Conservation (phyloP, 2,888 invertebrate genomes). For the Drosophila koepferae region DNA sequence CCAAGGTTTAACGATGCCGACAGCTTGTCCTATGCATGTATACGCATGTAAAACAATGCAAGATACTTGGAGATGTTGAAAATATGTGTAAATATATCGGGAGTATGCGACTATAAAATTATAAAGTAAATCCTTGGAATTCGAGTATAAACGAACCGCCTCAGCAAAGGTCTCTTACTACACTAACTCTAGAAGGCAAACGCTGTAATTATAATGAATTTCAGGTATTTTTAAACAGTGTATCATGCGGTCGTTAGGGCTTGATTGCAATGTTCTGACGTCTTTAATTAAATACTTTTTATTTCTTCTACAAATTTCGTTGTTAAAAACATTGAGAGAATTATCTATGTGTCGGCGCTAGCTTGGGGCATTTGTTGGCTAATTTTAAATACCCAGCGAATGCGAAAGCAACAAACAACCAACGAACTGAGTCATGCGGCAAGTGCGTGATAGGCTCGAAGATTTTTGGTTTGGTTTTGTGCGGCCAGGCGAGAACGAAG, state of each 20-base stretch:
- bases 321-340: not conserved
- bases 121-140: not conserved
- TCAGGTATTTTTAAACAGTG: not conserved
- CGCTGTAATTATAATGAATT: too few species aligned
- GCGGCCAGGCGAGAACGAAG: constrained; percentile 15
- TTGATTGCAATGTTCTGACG: not conserved
- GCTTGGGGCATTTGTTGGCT: constrained; percentile 39
- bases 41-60: not conserved
- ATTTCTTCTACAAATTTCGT: not conserved
- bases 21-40: not conserved
- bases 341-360: constrained; percentile 4
- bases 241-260: not conserved
- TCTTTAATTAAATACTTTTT: not conserved
- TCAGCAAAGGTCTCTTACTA: not conserved
- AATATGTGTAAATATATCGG: not conserved
- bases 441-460: constrained; percentile 68
- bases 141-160: not conserved
- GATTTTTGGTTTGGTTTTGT: constrained; percentile 21
- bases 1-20: not conserved
- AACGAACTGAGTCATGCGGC: constrained; percentile 59
- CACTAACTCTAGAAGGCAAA: not conserved
- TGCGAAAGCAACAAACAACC: constrained; percentile 35
- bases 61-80: not conserved
- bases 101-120: not conserved
- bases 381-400: constrained; percentile 54